Base-by-base conservation (phyloP, 2,888 invertebrate genomes). In the Eumerus sabulonum region DNA sequence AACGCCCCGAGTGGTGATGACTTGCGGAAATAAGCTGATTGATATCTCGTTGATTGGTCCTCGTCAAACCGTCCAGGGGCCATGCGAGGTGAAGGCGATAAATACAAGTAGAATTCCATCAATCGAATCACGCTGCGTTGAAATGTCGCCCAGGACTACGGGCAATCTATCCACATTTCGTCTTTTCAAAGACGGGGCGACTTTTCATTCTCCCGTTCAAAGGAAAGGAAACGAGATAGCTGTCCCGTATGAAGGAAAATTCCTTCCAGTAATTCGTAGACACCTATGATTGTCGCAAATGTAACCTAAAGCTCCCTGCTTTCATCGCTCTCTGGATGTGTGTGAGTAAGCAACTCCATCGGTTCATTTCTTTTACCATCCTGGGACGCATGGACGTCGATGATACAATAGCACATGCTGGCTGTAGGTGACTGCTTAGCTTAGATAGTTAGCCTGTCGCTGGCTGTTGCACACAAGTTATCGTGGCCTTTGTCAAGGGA, bases 401-500 rank as follows among this genome's bases (percentile, higher is more conserved):
- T 27, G 36, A 40, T 50, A 72, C 56, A 48, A 47, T 62, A 53
- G 57, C 27, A 27, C 56, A 71, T 70, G 47, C 38, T 70, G 68
- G 68, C 16, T 47, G 57, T 17, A 19, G 45, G 9, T 57, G 56
- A 42, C 47, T 53, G 19, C 40, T 44, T 27, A 7, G 19, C 40
- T 44, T 27, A 7, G 27, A 50, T 51, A 70, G 60, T 48, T 60
- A 47, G 54, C 36, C 16, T 38, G 47, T 40, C 40, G 17, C 42
- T 27, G 59, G 19, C 27, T 2, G 18, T 36, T n/a, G 47, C 38
- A 40, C 14, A 68, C 45, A 40, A 53, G n/a, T 42, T 40, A 50
- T 44, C 63, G 44, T 71, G 50, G 76, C 60, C 64, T 60, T 71
- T 60, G 72, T 73, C 53, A 77, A 68, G 77, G 77, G 67, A 77